Evolutionary conservation across 2,797 vertebrate genomes (phyloP).

Genomic region (Antennarius maculatus): DNA sequence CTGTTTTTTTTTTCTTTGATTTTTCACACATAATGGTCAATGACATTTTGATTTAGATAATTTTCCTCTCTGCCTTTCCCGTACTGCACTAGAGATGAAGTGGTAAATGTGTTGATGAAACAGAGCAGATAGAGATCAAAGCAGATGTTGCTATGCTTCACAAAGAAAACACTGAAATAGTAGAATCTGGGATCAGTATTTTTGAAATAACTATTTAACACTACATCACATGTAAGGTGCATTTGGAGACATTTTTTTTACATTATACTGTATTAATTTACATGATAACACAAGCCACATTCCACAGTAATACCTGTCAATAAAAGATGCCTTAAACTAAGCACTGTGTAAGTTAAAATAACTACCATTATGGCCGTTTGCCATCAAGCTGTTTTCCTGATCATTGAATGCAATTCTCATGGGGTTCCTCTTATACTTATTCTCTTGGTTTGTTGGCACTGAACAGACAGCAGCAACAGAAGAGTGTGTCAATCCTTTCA

Average conservation of each 20-base stretch:
- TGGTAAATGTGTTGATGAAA: neutral
- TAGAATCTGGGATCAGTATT: neutral
- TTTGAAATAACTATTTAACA: neutral
- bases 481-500: slow-evolving; percentile 60
- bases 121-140: neutral
- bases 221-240: too few species aligned
- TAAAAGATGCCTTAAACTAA: slow-evolving; percentile 48
- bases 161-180: neutral
- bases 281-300: slow-evolving; percentile 19
- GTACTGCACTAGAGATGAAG: neutral
- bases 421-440: slow-evolving; percentile 43
- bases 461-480: slow-evolving; percentile 60
- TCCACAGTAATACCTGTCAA: slow-evolving; percentile 36
- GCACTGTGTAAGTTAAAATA: slow-evolving; percentile 37
- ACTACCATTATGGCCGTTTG: slow-evolving; percentile 19
- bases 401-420: slow-evolving; percentile 65
- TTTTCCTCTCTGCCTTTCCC: neutral
- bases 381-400: slow-evolving; percentile 57
- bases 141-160: neutral
- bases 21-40: neutral
- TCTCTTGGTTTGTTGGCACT: slow-evolving; percentile 29
- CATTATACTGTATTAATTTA: too few species aligned
- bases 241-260: slow-evolving; percentile 1
- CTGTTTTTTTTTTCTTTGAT: too few species aligned
- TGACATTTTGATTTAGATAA: neutral